Conservation (phyloP, 2,888 invertebrate genomes). For the Peribatodes rhomboidaria region DNA sequence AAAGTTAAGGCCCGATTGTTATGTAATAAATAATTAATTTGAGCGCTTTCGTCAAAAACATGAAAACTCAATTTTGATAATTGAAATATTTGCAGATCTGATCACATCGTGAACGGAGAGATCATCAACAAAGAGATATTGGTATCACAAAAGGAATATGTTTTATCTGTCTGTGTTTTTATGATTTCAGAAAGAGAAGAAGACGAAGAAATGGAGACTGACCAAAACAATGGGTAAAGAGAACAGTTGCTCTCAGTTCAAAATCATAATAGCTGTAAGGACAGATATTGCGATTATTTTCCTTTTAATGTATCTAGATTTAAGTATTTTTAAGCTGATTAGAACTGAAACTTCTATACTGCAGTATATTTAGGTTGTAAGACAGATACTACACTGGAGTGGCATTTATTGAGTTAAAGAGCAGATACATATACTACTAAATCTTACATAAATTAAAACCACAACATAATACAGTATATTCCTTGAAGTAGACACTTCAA, state of each 20-base stretch:
- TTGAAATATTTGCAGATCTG: conserved; percentile 37
- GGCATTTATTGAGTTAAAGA: conserved; percentile 52
- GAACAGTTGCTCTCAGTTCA: conserved; percentile 54
- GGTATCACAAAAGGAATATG: neutral
- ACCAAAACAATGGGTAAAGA: conserved; percentile 72
- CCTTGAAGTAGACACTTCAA: too few relatives aligned
- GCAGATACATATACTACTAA: conserved; percentile 53
- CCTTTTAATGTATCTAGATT: conserved; percentile 32
- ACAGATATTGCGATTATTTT: conserved; percentile 57
- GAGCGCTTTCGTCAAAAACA: neutral
- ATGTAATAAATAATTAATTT: too few relatives aligned
- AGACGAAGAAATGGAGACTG: conserved; percentile 82
- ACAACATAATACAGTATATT: too few relatives aligned
- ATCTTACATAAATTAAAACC: neutral
- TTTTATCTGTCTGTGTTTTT: conserved; percentile 45
- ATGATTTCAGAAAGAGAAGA: conserved; percentile 78
- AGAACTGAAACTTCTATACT: conserved; percentile 61
- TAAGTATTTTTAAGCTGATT: conserved; percentile 61
- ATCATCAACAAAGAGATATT: conserved; percentile 7
- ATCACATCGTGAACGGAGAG: conserved; percentile 19
- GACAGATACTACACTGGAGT: conserved; percentile 68
- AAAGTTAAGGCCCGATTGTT: too few relatives aligned
- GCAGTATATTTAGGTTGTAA: conserved; percentile 54
- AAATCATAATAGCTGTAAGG: conserved; percentile 57
- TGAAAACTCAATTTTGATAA: conserved; percentile 1